Evolutionary conservation across 2,888 invertebrate species (phyloP).

Genomic region (Camptogramma bilineatum): DNA sequence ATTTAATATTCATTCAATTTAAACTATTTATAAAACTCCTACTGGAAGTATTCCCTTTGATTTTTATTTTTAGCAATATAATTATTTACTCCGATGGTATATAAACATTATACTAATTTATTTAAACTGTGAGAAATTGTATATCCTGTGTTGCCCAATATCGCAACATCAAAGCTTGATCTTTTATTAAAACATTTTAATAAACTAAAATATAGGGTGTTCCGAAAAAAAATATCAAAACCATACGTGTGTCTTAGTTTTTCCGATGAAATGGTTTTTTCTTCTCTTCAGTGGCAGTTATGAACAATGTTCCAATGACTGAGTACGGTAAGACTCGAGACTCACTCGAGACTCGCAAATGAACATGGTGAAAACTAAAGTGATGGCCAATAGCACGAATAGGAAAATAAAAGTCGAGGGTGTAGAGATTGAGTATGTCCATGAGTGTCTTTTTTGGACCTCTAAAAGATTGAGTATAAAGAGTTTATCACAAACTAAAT

Average conservation of each 20-base stretch:
- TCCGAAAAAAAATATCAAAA: background rate
- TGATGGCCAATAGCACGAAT: no score
- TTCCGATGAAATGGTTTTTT: no score
- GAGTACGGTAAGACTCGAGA: no score
- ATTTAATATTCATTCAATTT: background rate
- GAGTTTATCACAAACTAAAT: background rate
- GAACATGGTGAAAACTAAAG: no score
- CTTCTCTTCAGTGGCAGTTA: no score
- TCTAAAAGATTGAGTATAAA: no score
- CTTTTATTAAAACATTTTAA: constrained; percentile 6
- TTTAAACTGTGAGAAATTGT: constrained; percentile 10
- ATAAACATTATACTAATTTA: background rate
- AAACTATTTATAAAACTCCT: background rate
- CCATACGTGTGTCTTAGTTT: background rate
- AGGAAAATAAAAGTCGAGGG: no score
- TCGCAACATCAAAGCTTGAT: constrained; percentile 15
- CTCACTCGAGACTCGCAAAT: no score
- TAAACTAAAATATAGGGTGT: background rate
- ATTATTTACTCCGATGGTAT: background rate
- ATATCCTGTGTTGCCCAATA: constrained; percentile 4
- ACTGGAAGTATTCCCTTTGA: background rate
- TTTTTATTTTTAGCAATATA: background rate
- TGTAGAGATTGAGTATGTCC: no score
- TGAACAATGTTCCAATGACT: no score
- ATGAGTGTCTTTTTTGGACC: no score